Evolutionary conservation across 2,797 vertebrate genomes (phyloP).

Genomic region (Acropternis orthonyx): DNA sequence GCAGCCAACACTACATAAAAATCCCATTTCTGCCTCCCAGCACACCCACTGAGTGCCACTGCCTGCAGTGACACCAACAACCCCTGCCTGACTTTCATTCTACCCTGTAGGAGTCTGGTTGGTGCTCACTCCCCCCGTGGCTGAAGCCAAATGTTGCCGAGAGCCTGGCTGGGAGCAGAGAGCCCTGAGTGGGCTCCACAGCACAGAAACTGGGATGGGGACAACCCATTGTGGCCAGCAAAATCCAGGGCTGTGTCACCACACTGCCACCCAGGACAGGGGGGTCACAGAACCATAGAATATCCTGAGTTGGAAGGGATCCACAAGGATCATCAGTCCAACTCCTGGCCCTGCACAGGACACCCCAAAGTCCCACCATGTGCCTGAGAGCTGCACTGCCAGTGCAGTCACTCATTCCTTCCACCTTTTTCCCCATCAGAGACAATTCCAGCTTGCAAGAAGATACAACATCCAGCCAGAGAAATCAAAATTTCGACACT

Average conservation of each 20-base stretch:
- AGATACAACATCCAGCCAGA: not conserved
- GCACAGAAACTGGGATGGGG: not conserved
- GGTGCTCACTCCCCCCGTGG: accelerated
- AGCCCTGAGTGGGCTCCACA: not conserved
- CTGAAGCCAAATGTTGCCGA: not conserved
- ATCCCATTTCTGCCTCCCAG: not conserved
- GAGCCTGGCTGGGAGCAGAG: not conserved
- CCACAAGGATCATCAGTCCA: not conserved
- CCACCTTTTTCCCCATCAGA: not conserved
- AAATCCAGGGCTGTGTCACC: not conserved
- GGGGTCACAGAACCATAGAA: not conserved
- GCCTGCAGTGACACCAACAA: not conserved
- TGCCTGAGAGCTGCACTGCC: not conserved
- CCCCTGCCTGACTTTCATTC: not conserved
- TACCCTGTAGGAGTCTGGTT: not conserved
- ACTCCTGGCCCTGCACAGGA: not conserved
- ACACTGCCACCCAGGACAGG: not conserved
- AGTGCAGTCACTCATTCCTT: not conserved
- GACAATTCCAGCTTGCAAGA: accelerated
- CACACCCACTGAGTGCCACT: accelerated
- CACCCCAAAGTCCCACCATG: not conserved
- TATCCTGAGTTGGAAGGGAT: not conserved
- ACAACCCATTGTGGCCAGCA: not conserved
- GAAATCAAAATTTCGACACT: not conserved
- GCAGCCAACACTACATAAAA: not conserved